Evolutionary conservation across 1,140 invertebrate species (phyloP).

Genomic region (Bursaphelenchus mucronatus): DNA sequence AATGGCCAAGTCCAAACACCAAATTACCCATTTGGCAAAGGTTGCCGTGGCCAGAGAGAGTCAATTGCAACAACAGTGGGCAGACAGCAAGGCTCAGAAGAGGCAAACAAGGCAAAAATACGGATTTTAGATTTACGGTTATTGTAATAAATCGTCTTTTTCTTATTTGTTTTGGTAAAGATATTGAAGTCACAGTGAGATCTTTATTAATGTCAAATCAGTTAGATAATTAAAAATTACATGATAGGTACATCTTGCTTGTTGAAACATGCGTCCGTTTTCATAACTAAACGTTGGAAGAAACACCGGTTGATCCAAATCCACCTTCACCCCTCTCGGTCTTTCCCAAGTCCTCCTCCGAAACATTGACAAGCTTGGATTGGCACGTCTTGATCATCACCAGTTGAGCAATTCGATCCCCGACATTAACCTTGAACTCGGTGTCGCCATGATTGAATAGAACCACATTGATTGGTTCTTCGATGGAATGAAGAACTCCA

Average conservation of each 20-base stretch:
- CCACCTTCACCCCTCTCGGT: conserved; percentile 46
- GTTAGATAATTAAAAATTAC: no score
- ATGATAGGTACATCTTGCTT: no score
- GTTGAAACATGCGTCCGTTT: no score
- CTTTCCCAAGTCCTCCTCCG: conserved; percentile 60
- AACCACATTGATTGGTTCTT: conserved; percentile 85
- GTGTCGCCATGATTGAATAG: conserved; percentile 80
- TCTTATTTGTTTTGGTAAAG: no score
- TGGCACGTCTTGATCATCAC: conserved; percentile 79
- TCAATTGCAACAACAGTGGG: conserved; percentile 49
- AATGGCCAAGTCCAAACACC: conserved; percentile 48
- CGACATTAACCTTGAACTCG: conserved; percentile 72
- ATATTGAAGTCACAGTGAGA: no score
- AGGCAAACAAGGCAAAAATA: conserved; percentile 44
- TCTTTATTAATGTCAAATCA: no score
- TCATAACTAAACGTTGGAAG: no score
- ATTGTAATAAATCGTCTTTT: no score
- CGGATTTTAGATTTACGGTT: conserved; percentile 31
- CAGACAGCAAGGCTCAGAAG: conserved; percentile 48
- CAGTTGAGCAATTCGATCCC: conserved; percentile 90
- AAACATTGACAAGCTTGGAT: conserved; percentile 75
- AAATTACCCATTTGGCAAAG: conserved; percentile 49
- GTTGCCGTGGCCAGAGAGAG: conserved; percentile 51
- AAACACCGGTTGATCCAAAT: conserved; percentile 52
- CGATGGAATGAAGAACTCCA: conserved; percentile 85